Percentiles rank a stretch among this genome's conserved stretches.
Evolutionary conservation across 1,140 invertebrate genomes (phyloP).

Genomic region (Mamestra configurata): DNA sequence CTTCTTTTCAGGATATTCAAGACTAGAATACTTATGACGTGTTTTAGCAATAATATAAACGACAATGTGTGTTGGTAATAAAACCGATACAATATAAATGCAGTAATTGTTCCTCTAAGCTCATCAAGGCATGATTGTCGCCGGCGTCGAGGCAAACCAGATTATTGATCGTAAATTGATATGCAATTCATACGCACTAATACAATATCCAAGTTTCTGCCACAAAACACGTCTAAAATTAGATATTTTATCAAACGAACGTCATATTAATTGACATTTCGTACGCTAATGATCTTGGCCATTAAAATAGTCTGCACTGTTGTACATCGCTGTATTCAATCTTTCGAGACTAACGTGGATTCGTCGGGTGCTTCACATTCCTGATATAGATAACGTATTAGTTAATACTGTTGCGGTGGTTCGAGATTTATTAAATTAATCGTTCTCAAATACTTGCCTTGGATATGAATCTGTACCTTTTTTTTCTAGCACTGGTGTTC

Average conservation of each 20-base stretch:
- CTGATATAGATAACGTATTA: background rate
- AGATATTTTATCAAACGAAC: background rate
- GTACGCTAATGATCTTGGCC: slow-evolving; percentile 11
- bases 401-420: no score
- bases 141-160: background rate
- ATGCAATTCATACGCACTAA: slow-evolving; percentile 13
- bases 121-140: slow-evolving; percentile 25
- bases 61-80: background rate
- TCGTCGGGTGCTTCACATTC: background rate
- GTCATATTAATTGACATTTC: slow-evolving; percentile 20
- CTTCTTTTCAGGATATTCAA: background rate
- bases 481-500: no score
- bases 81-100: background rate
- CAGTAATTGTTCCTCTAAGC: slow-evolving; percentile 24
- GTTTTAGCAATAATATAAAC: no score
- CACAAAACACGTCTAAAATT: background rate
- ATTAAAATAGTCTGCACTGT: slow-evolving; percentile 21
- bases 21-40: background rate
- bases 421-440: no score
- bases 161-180: slow-evolving; percentile 17
- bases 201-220: background rate
- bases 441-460: no score
- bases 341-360: slow-evolving; percentile 15
- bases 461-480: no score
- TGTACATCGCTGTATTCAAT: background rate